Base-by-base conservation (phyloP, 2,888 invertebrate species). In the Morinoia aosen region DNA sequence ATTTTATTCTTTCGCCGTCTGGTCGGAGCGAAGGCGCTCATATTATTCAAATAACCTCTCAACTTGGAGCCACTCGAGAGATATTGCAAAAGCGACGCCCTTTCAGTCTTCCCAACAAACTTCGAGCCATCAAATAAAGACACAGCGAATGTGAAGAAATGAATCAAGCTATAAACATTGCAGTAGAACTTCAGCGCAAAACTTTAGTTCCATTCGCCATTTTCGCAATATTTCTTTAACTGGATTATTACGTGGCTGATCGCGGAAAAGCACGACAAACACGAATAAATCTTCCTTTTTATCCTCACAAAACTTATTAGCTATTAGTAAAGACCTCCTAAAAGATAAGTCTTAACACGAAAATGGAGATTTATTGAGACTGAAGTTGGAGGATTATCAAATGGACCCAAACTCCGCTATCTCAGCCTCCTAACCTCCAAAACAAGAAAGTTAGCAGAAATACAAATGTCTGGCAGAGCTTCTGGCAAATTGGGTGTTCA, bases 61-160 rank as follows among this genome's bases (percentile, higher is more conserved):
- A 76, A 76, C 76, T 76, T 76, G 19, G 76, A 16, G 76, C 76
- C 33, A 76, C 76, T 76, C 64, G 76, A 76, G 76, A 76, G 76
- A 76, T 76, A 76, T 76, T 76, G 76, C 76, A 25, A 10, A 33
- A 33, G 76, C 19, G 25, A 76, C 76, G 76, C 76, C 76, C 33
- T 76, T 76, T 76, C 76, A 76, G 76, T 76, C 76, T 76, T 16
- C 76, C 76, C 76, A 33, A 76, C 76, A 76, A 61, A 76, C 76
- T 76, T 76, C 76, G 25, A 76, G 76, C 76, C 76, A 76, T 76
- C 76, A 76, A 76, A 76, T 76, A 76, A 76, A 76, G 76, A 76
- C 76, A 76, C 76, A 76, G 76, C 76, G 76, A 76, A 76, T 76
- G 76, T 76, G 25, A 76, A 76, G 76, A 76, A 76, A 76, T 76